These are phyloP conservation scores for Spodoptera frugiperda DNA, from an alignment of 1,140 invertebrate species.

Conservation along the genomic window DNA sequence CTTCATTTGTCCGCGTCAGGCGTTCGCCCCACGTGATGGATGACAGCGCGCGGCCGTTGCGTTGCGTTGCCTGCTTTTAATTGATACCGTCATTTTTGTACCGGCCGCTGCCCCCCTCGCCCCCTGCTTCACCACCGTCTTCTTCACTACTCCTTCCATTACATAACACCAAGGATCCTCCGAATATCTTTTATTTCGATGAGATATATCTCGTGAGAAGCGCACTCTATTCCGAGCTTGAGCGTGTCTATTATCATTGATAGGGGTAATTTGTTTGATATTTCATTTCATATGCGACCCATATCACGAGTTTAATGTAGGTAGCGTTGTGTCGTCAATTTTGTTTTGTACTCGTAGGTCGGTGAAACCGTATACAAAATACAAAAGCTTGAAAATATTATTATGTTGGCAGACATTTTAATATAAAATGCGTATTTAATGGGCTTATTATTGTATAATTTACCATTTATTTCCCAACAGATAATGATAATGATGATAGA, in stretches of 20 bases:
- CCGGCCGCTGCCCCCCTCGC: slow-evolving; percentile 49
- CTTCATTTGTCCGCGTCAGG: slow-evolving; percentile 83
- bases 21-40: slow-evolving; percentile 65
- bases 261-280: slow-evolving; percentile 56
- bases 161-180: slow-evolving; percentile 46
- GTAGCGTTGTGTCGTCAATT: slow-evolving; percentile 27
- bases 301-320: slow-evolving; percentile 37
- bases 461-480: too few species aligned
- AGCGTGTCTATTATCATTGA: slow-evolving; percentile 58
- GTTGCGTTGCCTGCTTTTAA: slow-evolving; percentile 73
- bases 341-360: slow-evolving; percentile 23
- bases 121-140: slow-evolving; percentile 38
- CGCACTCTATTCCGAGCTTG: slow-evolving; percentile 46
- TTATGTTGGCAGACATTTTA: neutral
- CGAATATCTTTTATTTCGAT: slow-evolving; percentile 42
- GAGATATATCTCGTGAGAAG: slow-evolving; percentile 35
- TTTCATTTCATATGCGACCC: slow-evolving; percentile 52
- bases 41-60: slow-evolving; percentile 61
- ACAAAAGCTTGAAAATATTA: neutral
- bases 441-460: too few species aligned
- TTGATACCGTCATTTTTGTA: slow-evolving; percentile 80
- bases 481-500: too few species aligned
- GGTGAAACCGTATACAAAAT: slow-evolving; percentile 6
- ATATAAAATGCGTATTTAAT: too few species aligned
- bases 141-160: slow-evolving; percentile 55